Conservation (phyloP, 2,113 vertebrate species). For the Ornithorhynchus anatinus region DNA sequence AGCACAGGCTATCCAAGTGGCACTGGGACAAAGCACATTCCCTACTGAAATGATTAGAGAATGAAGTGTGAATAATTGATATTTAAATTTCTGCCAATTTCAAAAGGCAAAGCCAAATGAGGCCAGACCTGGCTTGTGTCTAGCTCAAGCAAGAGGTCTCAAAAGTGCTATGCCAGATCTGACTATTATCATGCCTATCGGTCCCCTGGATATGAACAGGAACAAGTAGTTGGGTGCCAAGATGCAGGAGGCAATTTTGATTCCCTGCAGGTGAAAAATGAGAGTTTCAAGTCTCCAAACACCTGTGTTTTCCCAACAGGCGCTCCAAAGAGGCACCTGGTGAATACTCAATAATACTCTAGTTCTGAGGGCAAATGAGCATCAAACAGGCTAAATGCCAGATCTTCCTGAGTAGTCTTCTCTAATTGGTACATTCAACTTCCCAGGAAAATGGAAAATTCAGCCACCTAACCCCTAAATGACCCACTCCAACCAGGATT, state of each 20-base stretch:
- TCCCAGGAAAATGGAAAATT: neutral
- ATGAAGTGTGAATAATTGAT: slow-evolving; percentile 35
- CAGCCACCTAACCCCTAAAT: too few relatives aligned
- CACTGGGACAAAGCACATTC: neutral
- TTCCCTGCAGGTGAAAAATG: slow-evolving; percentile 12
- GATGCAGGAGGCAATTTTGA: slow-evolving; percentile 1
- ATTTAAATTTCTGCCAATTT: slow-evolving; percentile 31
- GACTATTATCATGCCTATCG: neutral
- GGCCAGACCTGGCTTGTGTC: slow-evolving; percentile 13
- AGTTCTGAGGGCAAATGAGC: neutral
- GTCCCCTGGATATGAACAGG: neutral
- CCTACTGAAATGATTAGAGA: slow-evolving; percentile 22
- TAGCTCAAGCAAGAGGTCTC: slow-evolving; percentile 12
- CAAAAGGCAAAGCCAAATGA: slow-evolving; percentile 26
- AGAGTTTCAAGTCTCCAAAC: slow-evolving; percentile 24
- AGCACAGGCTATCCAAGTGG: slow-evolving; percentile 9
- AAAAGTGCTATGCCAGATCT: slow-evolving; percentile 18
- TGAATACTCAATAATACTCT: slow-evolving; percentile 12
- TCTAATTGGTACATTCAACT: neutral
- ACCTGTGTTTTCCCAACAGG: slow-evolving; percentile 39
- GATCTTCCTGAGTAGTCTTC: neutral
- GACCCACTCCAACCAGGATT: too few relatives aligned
- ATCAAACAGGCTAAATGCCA: slow-evolving; percentile 2
- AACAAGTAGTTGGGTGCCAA: neutral
- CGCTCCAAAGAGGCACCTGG: slow-evolving; percentile 11